phyloP scores from a whole-genome alignment of 2,113 vertebrate genomes.

The Dolichallabes microphthalmus region DNA sequence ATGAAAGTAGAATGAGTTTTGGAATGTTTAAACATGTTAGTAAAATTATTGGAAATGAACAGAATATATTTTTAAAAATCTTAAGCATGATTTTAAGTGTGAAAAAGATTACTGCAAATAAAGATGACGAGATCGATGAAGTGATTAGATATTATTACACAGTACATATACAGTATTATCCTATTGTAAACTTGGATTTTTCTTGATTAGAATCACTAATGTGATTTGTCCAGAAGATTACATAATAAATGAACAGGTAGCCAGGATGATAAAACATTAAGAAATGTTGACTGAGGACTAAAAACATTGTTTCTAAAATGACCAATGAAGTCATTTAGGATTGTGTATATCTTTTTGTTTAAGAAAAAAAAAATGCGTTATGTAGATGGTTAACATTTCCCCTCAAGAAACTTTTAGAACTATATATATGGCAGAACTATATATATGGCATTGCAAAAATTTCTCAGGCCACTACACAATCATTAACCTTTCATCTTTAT shows the following conservation, averaged over 20 bases:
- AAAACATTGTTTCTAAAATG: no score
- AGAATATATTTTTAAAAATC: no score
- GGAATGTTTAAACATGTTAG: no score
- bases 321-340: no score
- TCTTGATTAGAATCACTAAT: background rate
- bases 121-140: background rate
- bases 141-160: background rate
- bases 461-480: background rate
- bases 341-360: no score
- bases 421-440: background rate
- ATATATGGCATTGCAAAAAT: background rate
- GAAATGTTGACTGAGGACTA: no score
- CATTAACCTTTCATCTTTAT: background rate
- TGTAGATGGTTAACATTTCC: background rate
- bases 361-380: no score
- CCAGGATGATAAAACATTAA: no score
- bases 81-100: no score
- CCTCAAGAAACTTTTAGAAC: background rate
- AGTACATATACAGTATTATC: background rate
- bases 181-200: background rate
- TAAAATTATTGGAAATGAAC: no score
- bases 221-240: background rate
- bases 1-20: no score
- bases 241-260: background rate
- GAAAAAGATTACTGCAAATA: background rate